These are phyloP conservation scores for Mohoua ochrocephala DNA, from an alignment of 2,113 vertebrate species.

Conservation along the genomic window DNA sequence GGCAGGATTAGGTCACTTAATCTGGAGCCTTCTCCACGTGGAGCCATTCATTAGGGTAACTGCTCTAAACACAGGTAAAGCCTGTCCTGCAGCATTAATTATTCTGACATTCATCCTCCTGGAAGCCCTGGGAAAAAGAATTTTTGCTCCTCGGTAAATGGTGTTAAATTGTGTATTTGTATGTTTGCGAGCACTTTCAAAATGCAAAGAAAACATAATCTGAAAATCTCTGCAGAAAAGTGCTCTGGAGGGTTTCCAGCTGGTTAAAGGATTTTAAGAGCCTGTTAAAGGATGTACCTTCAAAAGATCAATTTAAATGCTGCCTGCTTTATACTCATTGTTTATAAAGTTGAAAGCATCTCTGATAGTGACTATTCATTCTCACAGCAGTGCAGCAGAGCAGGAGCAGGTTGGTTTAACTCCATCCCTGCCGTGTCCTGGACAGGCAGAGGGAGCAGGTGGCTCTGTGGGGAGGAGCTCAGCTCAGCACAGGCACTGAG, in stretches of 20 bases:
- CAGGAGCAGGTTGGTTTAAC: conserved; percentile 30
- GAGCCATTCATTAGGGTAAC: neutral
- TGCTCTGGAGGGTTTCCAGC: conserved; percentile 40
- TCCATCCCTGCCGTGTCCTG: neutral
- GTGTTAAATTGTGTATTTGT: conserved; percentile 1
- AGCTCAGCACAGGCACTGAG: neutral
- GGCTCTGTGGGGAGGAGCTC: neutral
- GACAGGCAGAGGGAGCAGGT: neutral
- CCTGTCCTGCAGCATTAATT: neutral
- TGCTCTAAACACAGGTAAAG: neutral
- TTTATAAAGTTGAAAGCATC: conserved; percentile 40
- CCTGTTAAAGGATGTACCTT: conserved; percentile 30
- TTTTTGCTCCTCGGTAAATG: neutral
- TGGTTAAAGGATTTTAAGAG: conserved; percentile 41
- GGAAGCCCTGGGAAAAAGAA: neutral
- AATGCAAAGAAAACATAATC: conserved; percentile 17
- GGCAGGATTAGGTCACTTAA: neutral
- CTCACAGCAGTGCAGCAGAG: neutral
- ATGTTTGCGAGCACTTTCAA: neutral
- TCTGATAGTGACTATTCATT: conserved; percentile 25
- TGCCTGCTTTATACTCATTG: conserved; percentile 26
- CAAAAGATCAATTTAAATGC: conserved; percentile 49
- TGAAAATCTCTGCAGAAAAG: conserved; percentile 13
- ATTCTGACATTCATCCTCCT: neutral
- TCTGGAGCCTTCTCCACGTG: neutral